Conservation (phyloP, 2,797 vertebrate genomes). For the Myripristis murdjan region DNA sequence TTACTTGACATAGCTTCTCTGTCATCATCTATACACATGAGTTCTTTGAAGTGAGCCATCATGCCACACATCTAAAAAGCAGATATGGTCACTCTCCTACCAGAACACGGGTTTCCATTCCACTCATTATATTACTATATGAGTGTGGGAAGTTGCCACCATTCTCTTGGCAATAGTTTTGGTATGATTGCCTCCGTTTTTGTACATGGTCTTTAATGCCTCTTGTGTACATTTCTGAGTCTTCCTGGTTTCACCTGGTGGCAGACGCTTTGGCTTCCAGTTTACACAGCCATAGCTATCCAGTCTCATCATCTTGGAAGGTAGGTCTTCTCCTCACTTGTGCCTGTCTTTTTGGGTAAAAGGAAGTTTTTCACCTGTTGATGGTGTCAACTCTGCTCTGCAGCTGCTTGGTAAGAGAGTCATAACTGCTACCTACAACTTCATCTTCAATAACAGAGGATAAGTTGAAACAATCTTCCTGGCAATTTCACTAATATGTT, state of each 20-base stretch:
- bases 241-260: conserved; percentile 15
- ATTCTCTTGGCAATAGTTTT: not conserved
- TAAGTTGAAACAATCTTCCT: conserved; percentile 13
- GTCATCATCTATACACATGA: not conserved
- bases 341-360: conserved; percentile 2
- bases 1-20: not conserved
- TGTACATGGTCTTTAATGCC: conserved; percentile 23
- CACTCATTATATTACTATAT: conserved; percentile 16
- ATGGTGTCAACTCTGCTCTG: conserved; percentile 18
- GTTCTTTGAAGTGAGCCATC: not conserved
- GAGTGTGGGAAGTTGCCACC: conserved; percentile 3
- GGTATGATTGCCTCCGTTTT: not conserved
- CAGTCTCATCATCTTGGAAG: conserved; percentile 5
- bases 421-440: conserved; percentile 31
- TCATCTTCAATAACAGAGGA: conserved; percentile 21
- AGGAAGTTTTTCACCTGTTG: conserved; percentile 4
- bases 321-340: conserved; percentile 4
- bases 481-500: conserved; percentile 16
- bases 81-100: conserved; percentile 12
- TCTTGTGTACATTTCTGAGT: conserved; percentile 13
- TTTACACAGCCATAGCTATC: conserved; percentile 33
- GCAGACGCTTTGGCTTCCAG: conserved; percentile 8
- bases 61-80: conserved; percentile 1
- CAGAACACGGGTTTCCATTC: conserved; percentile 4
- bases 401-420: conserved; percentile 31